Evolutionary conservation across 1,140 invertebrate species (phyloP), one percentile per base, ranked within the genome.

Genomic region (Bombus waltoni): DNA sequence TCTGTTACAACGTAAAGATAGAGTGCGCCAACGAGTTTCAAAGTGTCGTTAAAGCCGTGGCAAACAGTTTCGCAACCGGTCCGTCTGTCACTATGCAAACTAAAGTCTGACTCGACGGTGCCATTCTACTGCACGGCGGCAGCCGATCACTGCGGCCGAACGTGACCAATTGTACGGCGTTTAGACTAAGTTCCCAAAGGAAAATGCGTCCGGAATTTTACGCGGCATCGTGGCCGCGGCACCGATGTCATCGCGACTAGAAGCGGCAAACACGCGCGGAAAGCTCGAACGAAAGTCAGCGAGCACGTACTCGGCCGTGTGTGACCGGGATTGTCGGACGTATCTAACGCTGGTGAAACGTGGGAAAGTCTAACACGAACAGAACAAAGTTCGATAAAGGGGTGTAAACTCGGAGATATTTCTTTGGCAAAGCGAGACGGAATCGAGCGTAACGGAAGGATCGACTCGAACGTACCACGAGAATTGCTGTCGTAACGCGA

Each of bases 221-320:
- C 72, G 44, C 42, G 35, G 15, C 25, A 22, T 4, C 9, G 22
- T 10, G 28, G 25, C 5, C 9, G 15, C 68, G 18, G 3, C 65
- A 35, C 32, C 32, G 35, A 40, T 25, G 25, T 9, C 74, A 25
- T 0, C 35, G 22, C 22, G 35, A 2, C 10, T 25, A 10, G 32
- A n/a, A 53, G 32, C 32, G 32, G 18, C 35, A 35, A 47, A 28
- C 32, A 32, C 57, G 59, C 28, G 79, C 35, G 18, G 59, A 65
- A 87, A 88, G 75, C 74, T 88, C 44, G 65, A n/a, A 15, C 8
- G 47, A 65, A 77, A 87, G 76, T 81, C 87, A 15, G 15, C 32
- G 57, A n/a, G 81, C 85, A 89, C 81, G 81, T 84, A 76, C 32
- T 9, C 44, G 28, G 38, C 28, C 57, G 25, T 11, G 76, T 73